phyloP scores from a whole-genome alignment of 2,888 invertebrate genomes.

The Baccha elongata region DNA sequence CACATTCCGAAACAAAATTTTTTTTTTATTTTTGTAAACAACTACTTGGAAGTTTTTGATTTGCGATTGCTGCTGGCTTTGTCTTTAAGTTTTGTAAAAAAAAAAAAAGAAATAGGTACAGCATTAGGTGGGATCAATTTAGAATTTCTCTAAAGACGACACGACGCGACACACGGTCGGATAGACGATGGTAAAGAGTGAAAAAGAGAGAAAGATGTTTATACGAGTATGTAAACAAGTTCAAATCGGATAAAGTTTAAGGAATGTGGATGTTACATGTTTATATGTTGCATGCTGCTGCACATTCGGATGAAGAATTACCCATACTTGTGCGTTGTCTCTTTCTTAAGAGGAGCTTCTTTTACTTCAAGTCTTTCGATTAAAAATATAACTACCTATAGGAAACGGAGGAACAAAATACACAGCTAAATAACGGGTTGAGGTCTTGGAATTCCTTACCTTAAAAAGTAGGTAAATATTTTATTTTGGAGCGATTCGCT shows the following conservation, averaged over 20 bases:
- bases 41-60: slow-evolving; percentile 35
- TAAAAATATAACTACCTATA: slow-evolving; percentile 52
- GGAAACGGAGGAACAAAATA: slow-evolving; percentile 7
- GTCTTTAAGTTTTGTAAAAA: slow-evolving; percentile 2
- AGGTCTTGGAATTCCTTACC: slow-evolving; percentile 65
- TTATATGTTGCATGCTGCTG: slow-evolving; percentile 61
- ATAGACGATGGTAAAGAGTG: not conserved
- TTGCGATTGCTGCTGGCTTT: slow-evolving; percentile 45
- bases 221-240: slow-evolving; percentile 50
- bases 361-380: slow-evolving; percentile 30
- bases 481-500: slow-evolving; percentile 36
- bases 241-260: slow-evolving; percentile 61
- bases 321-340: slow-evolving; percentile 23
- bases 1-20: slow-evolving; percentile 21
- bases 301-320: slow-evolving; percentile 58
- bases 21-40: slow-evolving; percentile 2
- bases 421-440: slow-evolving; percentile 54
- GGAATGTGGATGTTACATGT: slow-evolving; percentile 65
- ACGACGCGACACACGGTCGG: no score
- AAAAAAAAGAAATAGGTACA: not conserved
- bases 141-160: slow-evolving; percentile 16
- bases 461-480: slow-evolving; percentile 70
- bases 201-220: not conserved
- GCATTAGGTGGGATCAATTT: slow-evolving; percentile 43
- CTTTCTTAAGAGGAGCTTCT: slow-evolving; percentile 6